Percentiles rank a stretch among this genome's conserved stretches.
Evolutionary conservation across 2,113 vertebrate genomes (phyloP).

Genomic region (Neolamprologus hecqui): DNA sequence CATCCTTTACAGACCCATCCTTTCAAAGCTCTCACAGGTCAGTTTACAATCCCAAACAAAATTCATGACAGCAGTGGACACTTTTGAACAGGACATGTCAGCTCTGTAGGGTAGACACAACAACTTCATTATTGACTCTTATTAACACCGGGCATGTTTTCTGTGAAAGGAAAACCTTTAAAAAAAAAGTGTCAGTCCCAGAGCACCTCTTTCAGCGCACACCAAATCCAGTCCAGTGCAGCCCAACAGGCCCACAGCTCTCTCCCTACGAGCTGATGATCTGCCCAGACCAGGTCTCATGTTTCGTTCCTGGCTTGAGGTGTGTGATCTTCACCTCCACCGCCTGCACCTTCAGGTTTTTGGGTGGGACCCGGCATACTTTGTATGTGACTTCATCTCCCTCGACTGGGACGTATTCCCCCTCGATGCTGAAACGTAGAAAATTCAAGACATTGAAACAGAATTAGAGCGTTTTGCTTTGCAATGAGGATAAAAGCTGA

Average conservation of each 20-base stretch:
- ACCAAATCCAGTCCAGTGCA: not conserved
- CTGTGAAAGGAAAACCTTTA: not conserved
- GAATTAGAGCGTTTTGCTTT: not conserved
- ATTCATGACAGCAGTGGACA: not conserved
- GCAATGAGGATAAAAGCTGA: not conserved
- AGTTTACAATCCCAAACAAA: not conserved
- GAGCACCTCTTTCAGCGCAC: not conserved
- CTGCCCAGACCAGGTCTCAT: conserved; percentile 98
- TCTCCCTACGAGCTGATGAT: conserved; percentile 86
- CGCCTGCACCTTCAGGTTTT: conserved; percentile 96
- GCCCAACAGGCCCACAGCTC: not conserved
- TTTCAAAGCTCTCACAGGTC: not conserved
- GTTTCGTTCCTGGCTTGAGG: conserved; percentile 87
- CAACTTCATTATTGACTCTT: not conserved
- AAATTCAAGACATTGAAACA: not conserved
- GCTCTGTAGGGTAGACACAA: not conserved
- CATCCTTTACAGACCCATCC: not conserved
- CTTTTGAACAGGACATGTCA: not conserved
- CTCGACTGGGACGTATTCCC: conserved; percentile 92
- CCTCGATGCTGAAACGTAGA: conserved; percentile 81
- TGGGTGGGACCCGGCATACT: conserved; percentile 91
- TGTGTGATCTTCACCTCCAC: conserved; percentile 97
- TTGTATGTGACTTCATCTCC: conserved; percentile 97
- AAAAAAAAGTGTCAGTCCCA: not conserved
- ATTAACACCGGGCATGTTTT: not conserved